Percentiles rank a stretch among this genome's conserved stretches.
phyloP scores from a whole-genome alignment of 2,113 vertebrate species.

The Cervus canadensis region DNA sequence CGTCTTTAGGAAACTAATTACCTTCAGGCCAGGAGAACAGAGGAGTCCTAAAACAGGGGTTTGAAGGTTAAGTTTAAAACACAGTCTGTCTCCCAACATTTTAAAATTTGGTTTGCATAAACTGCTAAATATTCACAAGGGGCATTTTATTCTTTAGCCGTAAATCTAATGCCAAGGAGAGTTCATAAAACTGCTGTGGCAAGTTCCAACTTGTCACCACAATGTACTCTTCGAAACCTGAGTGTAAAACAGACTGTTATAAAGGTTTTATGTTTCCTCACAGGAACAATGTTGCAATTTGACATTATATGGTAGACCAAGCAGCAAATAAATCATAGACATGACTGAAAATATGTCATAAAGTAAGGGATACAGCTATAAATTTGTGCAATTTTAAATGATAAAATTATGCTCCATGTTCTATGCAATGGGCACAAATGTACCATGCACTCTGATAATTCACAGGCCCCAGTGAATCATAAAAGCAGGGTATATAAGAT shows the following conservation, averaged over 20 bases:
- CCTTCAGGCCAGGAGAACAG: background rate
- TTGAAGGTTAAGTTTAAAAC: background rate
- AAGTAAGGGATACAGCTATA: slow-evolving; percentile 38
- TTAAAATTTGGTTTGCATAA: slow-evolving; percentile 26
- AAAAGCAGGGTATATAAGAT: slow-evolving; percentile 19
- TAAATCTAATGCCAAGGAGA: slow-evolving; percentile 30
- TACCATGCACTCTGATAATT: background rate
- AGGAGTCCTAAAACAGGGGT: background rate
- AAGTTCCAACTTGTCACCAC: background rate
- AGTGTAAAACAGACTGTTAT: background rate
- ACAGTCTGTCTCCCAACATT: background rate
- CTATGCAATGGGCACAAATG: slow-evolving; percentile 17
- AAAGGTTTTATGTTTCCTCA: slow-evolving; percentile 58
- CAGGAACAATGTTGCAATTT: slow-evolving; percentile 45
- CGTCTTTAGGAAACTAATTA: background rate
- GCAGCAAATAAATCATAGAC: slow-evolving; percentile 57
- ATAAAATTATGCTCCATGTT: slow-evolving; percentile 27
- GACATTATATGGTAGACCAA: slow-evolving; percentile 48
- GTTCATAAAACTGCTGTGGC: slow-evolving; percentile 32
- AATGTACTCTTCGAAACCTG: background rate
- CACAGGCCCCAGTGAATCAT: background rate
- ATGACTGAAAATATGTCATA: slow-evolving; percentile 55
- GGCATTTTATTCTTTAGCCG: background rate
- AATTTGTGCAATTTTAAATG: slow-evolving; percentile 49
- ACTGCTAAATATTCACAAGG: background rate